Base-by-base conservation (phyloP, 2,113 vertebrate genomes). In the Meriones unguiculatus region DNA sequence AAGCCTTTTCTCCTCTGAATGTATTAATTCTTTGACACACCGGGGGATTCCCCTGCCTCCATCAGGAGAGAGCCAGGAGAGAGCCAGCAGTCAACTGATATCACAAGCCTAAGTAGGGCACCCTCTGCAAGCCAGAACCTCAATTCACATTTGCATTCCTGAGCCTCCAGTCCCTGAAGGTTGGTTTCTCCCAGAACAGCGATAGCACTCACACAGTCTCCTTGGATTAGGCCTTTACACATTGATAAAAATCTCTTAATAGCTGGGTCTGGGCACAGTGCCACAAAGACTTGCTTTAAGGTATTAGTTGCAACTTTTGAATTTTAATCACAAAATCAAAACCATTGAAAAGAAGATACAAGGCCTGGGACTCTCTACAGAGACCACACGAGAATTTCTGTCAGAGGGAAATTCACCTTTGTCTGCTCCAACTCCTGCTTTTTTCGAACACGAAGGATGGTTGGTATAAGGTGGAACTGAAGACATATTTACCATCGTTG, bases 1-100 rank as follows among this genome's bases (percentile, higher is more conserved):
- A 78, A 89, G 52, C n/a, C 38, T n/a, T 38, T 73, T 25, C 70
- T 92, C 80, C 80, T 87, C 69, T 59, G 65, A 65, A 84, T 91
- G 28, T 82, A 62, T 88, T 76, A 73, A 95, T 84, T 87, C 96
- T 76, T 80, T 85, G 89, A 91, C 65, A 72, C 52, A 85, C 38
- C 22, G 10, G 89, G 75, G 67, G 78, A 92, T 87, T 91, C 97
- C 73, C 0, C 59, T 84, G 69, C 46, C 12, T 73, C 57, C 38
- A 87, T 81, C 75, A 80, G 87, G 62, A 91, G 15, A 91, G 64
- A 35, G 12, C 13, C 82, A 76, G 82, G 54, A 91, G 22, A 90
- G 41, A 28, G 46, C 46, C 46, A 5, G 12, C 17, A 80, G 84
- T 50, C 76, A 84, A 64, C 80, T 62, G 64, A 84, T 78, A 62